Evolutionary conservation across 2,888 invertebrate species (phyloP).

Genomic region (Diaprepes abbreviatus): DNA sequence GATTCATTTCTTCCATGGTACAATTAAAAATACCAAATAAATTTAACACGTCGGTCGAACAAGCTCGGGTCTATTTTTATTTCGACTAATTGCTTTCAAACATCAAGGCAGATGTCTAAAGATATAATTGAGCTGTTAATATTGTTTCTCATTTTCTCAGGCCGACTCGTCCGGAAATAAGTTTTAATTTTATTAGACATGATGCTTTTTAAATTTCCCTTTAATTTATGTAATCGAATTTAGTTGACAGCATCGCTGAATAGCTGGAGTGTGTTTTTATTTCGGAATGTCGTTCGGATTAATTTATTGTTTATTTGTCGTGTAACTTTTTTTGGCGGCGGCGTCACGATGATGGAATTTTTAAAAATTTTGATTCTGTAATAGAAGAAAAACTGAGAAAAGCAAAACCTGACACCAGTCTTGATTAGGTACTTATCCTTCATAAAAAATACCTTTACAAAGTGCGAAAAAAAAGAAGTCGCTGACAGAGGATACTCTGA

Average conservation of each 20-base stretch:
- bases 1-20: no score
- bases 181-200: constrained; percentile 29
- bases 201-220: constrained; percentile 40
- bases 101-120: constrained; percentile 21
- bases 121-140: constrained; percentile 18
- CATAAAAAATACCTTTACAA: no score
- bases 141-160: constrained; percentile 14
- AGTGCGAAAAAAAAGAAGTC: no score
- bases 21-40: no score
- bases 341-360: no score
- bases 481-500: no score
- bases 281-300: background rate
- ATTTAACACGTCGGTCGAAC: background rate
- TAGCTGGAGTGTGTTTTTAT: background rate
- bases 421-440: no score
- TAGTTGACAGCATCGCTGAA: constrained; percentile 23
- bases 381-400: no score
- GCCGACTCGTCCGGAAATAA: constrained; percentile 26
- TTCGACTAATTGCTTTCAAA: constrained; percentile 20
- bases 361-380: no score
- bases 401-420: no score
- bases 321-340: background rate
- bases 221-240: constrained; percentile 9
- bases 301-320: background rate
- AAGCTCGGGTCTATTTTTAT: constrained; percentile 7